A percentile compares a stretch with the other conserved stretches of the same genome.
These are phyloP conservation scores for Esox masquinongy DNA, from an alignment of 2,797 vertebrate genomes.

Conservation along the genomic window DNA sequence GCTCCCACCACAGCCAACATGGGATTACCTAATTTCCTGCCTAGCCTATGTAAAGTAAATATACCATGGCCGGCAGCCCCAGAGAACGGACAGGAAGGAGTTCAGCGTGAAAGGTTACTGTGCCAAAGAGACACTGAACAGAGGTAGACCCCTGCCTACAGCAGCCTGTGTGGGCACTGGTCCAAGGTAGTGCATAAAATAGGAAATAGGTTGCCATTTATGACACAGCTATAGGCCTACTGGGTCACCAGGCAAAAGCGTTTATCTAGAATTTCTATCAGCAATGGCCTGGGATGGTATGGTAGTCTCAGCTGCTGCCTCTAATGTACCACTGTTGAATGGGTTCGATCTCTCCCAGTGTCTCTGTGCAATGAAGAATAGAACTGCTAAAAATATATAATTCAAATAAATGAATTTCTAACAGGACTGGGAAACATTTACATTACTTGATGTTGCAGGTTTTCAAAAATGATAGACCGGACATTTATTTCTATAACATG, in stretches of 20 bases:
- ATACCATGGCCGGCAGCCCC: slow-evolving; percentile 26
- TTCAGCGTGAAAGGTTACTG: slow-evolving; percentile 19
- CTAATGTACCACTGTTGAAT: too few relatives aligned
- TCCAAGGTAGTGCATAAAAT: background rate
- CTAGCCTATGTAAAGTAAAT: slow-evolving; percentile 53
- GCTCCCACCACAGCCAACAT: slow-evolving; percentile 14
- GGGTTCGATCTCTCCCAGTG: too few relatives aligned
- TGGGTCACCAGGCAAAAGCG: too few relatives aligned
- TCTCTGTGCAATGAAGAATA: too few relatives aligned
- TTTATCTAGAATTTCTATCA: too few relatives aligned
- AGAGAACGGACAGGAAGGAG: slow-evolving; percentile 16
- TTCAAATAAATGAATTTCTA: background rate
- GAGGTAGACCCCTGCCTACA: background rate
- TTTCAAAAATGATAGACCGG: background rate
- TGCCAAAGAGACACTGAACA: slow-evolving; percentile 14
- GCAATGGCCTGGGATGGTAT: too few relatives aligned
- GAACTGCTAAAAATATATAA: too few relatives aligned
- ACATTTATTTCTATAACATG: background rate
- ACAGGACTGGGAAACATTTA: background rate
- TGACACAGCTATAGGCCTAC: too few relatives aligned
- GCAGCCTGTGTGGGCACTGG: background rate
- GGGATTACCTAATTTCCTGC: slow-evolving; percentile 55
- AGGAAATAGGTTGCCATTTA: too few relatives aligned
- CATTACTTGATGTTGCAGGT: background rate
- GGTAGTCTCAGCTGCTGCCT: too few relatives aligned